These are phyloP conservation scores for silkworm (Bombyx mori) DNA, from an alignment of 1,140 invertebrate species.

Conservation along the genomic window ASM3026992v2 NC_085120.1:4639501-4640000, in stretches of 20 bases:
- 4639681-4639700: no score
- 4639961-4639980: no score
- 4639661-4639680: no score
- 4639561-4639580: no score
- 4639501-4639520: no score
- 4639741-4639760: conserved; percentile 75
- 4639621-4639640: no score
- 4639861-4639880: conserved; percentile 81
- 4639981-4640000: no score
- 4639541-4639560: no score
- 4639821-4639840: conserved; percentile 78
- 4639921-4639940: conserved; percentile 76
- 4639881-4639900: conserved; percentile 77
- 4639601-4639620: no score
- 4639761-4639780: conserved; percentile 76
- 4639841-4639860: conserved; percentile 80
- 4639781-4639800: conserved; percentile 66
- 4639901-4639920: conserved; percentile 76
- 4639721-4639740: neutral
- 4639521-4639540: no score
- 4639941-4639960: conserved; percentile 1
- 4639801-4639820: conserved; percentile 49
- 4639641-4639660: no score
- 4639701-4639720: neutral
- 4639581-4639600: no score